Evolutionary conservation across 1,140 invertebrate species (phyloP).

Genomic region (Microvelia longipes): DNA sequence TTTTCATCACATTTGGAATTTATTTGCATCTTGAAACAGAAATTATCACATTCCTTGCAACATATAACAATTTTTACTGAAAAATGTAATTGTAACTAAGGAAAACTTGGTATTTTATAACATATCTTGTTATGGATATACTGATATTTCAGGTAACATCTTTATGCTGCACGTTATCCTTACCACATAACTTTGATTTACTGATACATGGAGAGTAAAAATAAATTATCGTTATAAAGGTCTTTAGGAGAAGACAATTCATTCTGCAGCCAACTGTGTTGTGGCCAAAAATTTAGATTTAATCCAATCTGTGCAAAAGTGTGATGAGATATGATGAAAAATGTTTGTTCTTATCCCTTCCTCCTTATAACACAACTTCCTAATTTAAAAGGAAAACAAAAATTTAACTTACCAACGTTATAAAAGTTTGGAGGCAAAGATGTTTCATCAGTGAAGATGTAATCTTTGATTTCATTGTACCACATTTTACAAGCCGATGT

Average conservation of each 20-base stretch:
- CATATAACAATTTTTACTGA: too few species aligned
- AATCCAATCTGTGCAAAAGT: not conserved
- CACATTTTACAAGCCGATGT: not conserved
- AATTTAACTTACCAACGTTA: not conserved
- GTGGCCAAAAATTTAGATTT: not conserved
- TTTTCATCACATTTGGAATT: too few species aligned
- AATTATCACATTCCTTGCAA: too few species aligned
- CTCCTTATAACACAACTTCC: not conserved
- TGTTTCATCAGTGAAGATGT: not conserved
- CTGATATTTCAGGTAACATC: too few species aligned
- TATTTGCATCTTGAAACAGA: too few species aligned
- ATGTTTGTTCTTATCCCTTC: not conserved
- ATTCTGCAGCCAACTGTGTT: not conserved
- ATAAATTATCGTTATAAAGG: not conserved
- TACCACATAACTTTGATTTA: too few species aligned
- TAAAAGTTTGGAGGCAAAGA: not conserved
- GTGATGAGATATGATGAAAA: not conserved
- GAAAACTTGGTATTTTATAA: too few species aligned
- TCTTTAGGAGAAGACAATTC: not conserved
- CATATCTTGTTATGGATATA: too few species aligned
- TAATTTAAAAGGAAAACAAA: not conserved
- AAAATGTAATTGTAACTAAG: too few species aligned
- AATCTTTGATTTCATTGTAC: not conserved
- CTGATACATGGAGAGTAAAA: too few species aligned
- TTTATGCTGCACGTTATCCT: too few species aligned